Evolutionary conservation across 2,113 vertebrate species (phyloP).

Genomic region (Pelvicachromis taeniatus): DNA sequence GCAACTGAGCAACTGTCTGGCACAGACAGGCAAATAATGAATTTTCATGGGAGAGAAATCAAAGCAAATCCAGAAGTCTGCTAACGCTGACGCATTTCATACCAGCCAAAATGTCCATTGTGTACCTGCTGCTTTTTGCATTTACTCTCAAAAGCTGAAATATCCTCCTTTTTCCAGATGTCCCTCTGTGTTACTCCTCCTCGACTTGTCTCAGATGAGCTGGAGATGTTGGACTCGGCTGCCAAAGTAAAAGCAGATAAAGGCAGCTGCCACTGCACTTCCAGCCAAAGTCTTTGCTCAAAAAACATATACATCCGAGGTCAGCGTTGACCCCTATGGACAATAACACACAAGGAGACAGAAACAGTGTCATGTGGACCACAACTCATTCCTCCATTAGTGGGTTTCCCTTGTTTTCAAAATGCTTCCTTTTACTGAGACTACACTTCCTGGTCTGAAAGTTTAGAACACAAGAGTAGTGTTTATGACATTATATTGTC

Average conservation of each 20-base stretch:
- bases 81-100: slow-evolving; percentile 49
- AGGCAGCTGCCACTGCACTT: slow-evolving; percentile 44
- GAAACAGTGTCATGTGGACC: slow-evolving; percentile 35
- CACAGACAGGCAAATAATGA: slow-evolving; percentile 44
- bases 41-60: slow-evolving; percentile 49
- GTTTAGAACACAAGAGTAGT: not conserved
- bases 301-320: slow-evolving; percentile 19
- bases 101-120: slow-evolving; percentile 56
- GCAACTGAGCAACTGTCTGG: slow-evolving; percentile 27
- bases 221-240: slow-evolving; percentile 43
- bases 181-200: slow-evolving; percentile 45
- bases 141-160: slow-evolving; percentile 53
- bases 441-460: not conserved
- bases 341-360: slow-evolving; percentile 28
- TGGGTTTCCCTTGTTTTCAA: slow-evolving; percentile 56
- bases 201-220: slow-evolving; percentile 54
- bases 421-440: slow-evolving; percentile 48
- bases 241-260: slow-evolving; percentile 24
- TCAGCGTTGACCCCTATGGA: slow-evolving; percentile 38
- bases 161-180: slow-evolving; percentile 67
- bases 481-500: not conserved
- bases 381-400: slow-evolving; percentile 48
- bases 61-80: slow-evolving; percentile 43
- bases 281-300: slow-evolving; percentile 18
- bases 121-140: slow-evolving; percentile 72